Conservation (phyloP, 1,140 invertebrate species). For the Pissodes strobi region DNA sequence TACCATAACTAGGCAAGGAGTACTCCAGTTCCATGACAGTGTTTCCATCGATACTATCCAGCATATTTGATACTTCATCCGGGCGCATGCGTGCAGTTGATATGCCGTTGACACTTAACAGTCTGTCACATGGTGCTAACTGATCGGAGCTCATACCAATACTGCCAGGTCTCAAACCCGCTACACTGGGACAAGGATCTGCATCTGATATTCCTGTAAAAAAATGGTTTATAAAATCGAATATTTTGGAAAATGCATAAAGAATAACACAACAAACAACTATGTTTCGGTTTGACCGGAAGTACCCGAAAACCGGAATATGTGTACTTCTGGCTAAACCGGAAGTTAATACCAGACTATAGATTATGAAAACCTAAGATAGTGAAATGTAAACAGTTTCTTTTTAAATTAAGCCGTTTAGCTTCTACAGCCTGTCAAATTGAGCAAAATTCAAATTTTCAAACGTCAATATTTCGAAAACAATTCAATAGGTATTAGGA, state of each 20-base stretch:
- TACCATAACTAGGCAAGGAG: constrained; percentile 76
- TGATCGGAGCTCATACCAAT: constrained; percentile 65
- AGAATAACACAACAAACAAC: no score
- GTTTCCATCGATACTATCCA: constrained; percentile 74
- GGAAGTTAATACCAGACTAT: no score
- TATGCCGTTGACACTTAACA: constrained; percentile 81
- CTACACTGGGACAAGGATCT: constrained; percentile 61
- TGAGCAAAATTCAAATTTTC: no score
- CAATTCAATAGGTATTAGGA: no score
- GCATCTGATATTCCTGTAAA: constrained; percentile 64
- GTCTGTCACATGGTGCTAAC: constrained; percentile 74
- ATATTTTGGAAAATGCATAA: background rate
- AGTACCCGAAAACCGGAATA: no score
- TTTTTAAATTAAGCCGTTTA: no score
- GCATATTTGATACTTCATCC: constrained; percentile 75
- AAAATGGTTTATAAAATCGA: constrained; percentile 17
- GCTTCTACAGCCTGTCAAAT: no score
- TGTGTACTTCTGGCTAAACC: no score
- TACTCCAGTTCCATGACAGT: constrained; percentile 82
- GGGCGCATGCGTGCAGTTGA: constrained; percentile 75
- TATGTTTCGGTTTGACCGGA: no score
- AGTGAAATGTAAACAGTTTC: no score
- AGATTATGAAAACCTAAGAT: no score
- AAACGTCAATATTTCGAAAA: no score
- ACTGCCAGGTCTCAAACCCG: constrained; percentile 63